These are phyloP conservation scores for Struthidea cinerea DNA, from an alignment of 2,113 vertebrate genomes.

Conservation along the genomic window DNA sequence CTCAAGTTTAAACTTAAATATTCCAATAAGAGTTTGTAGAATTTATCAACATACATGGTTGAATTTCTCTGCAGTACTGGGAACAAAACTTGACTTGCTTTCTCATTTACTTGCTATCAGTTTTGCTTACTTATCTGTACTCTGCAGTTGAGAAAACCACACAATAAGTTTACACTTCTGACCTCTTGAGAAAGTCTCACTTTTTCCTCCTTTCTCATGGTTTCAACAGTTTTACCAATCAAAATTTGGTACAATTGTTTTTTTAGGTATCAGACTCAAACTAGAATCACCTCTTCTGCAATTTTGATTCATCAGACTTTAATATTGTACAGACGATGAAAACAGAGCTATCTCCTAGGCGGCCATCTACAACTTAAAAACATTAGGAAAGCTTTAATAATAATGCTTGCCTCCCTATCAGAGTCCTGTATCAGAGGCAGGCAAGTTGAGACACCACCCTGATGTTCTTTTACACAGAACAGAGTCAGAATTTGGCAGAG, in stretches of 20 bases:
- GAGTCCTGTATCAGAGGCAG: not conserved
- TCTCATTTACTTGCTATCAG: not conserved
- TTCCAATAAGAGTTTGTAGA: not conserved
- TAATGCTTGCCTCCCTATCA: not conserved
- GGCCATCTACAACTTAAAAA: slow-evolving; percentile 22
- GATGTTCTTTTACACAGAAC: not conserved
- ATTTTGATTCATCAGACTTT: not conserved
- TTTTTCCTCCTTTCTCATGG: not conserved
- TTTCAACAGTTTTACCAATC: not conserved
- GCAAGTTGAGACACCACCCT: slow-evolving; percentile 34
- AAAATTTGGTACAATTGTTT: not conserved
- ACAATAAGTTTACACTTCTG: not conserved
- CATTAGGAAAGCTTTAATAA: slow-evolving; percentile 51
- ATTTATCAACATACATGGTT: not conserved
- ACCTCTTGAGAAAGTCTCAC: not conserved
- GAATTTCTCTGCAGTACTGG: not conserved
- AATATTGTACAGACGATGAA: not conserved
- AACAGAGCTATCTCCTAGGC: not conserved
- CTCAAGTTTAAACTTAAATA: not conserved
- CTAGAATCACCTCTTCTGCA: not conserved
- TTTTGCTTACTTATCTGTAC: not conserved
- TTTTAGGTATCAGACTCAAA: not conserved
- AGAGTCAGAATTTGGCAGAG: not conserved
- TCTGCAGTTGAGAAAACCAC: not conserved
- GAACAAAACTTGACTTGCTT: not conserved